Conservation (phyloP, 1,140 invertebrate genomes). For the Drosophila dunni region DNA sequence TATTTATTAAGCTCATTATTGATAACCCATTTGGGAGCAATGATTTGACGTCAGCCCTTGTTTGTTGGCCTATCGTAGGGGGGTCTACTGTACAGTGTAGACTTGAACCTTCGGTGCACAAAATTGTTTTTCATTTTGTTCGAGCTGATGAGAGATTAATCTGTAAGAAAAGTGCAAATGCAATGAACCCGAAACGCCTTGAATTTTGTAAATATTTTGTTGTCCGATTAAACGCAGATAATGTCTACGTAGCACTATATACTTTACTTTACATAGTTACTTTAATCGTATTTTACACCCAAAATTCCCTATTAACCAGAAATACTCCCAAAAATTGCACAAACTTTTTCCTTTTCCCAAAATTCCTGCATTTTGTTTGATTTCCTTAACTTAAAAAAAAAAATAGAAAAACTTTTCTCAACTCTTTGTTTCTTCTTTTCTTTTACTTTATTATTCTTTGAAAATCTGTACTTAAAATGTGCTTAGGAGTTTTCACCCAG, state of each 20-base stretch:
- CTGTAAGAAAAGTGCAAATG: slow-evolving; percentile 39
- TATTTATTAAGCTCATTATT: slow-evolving; percentile 27
- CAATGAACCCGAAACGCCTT: slow-evolving; percentile 48
- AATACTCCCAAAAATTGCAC: slow-evolving; percentile 4
- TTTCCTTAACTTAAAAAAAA: slow-evolving; percentile 44
- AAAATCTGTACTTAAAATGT: slow-evolving; percentile 50
- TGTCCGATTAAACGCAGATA: slow-evolving; percentile 17
- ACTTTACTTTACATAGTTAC: slow-evolving; percentile 2
- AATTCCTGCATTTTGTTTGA: slow-evolving; percentile 25
- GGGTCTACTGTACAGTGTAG: slow-evolving; percentile 11
- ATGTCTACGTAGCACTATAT: not conserved
- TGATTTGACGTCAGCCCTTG: slow-evolving; percentile 54
- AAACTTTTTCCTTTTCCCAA: not conserved
- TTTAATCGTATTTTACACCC: not conserved
- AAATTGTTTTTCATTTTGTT: slow-evolving; percentile 56
- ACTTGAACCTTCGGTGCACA: slow-evolving; percentile 52
- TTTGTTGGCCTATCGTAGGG: slow-evolving; percentile 12
- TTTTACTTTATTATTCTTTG: slow-evolving; percentile 59
- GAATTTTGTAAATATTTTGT: slow-evolving; percentile 10
- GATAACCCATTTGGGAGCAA: slow-evolving; percentile 57
- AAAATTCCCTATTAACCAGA: slow-evolving; percentile 3
- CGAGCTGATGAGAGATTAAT: slow-evolving; percentile 39
- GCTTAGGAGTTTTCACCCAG: slow-evolving; percentile 84
- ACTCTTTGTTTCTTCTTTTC: slow-evolving; percentile 76
- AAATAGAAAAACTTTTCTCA: slow-evolving; percentile 51